Conservation (phyloP, 2,113 vertebrate species). For the Corythornis vintsioides region DNA sequence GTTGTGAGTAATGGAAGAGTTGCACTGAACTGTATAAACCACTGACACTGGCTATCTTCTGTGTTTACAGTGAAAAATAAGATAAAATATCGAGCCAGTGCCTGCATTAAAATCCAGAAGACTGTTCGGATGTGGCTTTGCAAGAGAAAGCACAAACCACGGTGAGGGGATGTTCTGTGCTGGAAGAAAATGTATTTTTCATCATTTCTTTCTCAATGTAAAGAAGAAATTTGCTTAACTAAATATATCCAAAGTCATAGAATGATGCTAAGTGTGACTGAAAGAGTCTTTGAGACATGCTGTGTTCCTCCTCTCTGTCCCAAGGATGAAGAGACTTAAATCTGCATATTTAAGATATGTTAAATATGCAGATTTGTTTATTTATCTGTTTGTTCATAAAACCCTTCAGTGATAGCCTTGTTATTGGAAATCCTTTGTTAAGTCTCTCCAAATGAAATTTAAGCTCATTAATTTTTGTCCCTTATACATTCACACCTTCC, state of each 20-base stretch:
- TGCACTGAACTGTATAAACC: neutral
- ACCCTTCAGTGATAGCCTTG: neutral
- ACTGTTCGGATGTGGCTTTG: conserved; percentile 98
- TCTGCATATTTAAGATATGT: neutral
- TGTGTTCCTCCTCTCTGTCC: neutral
- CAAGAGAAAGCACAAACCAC: conserved; percentile 93
- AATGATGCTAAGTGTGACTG: neutral
- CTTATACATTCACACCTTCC: neutral
- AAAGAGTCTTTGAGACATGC: neutral
- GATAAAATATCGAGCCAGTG: conserved; percentile 88
- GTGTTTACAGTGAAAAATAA: conserved; percentile 91
- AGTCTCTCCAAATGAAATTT: neutral
- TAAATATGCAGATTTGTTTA: neutral
- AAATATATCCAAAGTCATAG: neutral
- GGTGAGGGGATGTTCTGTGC: conserved; percentile 76
- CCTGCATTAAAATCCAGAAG: conserved; percentile 94
- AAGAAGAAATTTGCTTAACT: neutral
- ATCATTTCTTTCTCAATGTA: neutral
- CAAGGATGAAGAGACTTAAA: neutral
- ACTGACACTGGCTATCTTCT: neutral
- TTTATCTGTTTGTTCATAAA: neutral
- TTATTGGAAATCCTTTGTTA: neutral
- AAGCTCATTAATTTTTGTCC: neutral
- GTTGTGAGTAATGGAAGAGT: neutral
- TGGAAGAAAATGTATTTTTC: neutral